Percentiles rank a stretch among this genome's conserved stretches.
phyloP scores from a whole-genome alignment of 2,113 vertebrate species.

The Esox niger region DNA sequence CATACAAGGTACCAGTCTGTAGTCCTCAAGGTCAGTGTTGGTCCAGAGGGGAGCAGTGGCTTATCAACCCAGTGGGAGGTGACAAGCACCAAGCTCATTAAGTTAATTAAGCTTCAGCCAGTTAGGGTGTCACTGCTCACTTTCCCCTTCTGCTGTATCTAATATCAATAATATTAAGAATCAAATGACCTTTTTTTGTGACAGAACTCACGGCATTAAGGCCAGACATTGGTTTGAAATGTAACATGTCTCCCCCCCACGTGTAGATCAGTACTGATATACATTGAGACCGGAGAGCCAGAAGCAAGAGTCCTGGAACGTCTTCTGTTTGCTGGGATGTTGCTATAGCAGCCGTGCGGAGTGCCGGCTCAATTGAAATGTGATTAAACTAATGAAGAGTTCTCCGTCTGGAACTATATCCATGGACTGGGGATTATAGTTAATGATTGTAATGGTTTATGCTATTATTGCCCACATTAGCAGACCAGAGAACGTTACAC shows the following conservation, averaged over 20 bases:
- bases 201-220: constrained; percentile 1
- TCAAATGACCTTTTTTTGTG: background rate
- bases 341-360: constrained; percentile 2
- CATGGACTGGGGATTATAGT: background rate
- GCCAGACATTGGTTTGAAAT: constrained; percentile 2
- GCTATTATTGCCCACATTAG: background rate
- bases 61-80: too few species aligned
- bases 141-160: too few species aligned
- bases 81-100: too few species aligned
- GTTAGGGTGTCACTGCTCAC: too few species aligned
- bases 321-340: too few species aligned
- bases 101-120: too few species aligned
- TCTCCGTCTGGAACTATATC: constrained; percentile 3
- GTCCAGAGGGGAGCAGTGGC: too few species aligned
- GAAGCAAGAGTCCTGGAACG: too few species aligned
- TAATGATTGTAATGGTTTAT: constrained; percentile 11
- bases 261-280: background rate
- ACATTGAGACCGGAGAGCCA: too few species aligned
- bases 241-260: constrained; percentile 3
- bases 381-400: constrained; percentile 2
- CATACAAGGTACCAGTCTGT: too few species aligned
- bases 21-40: too few species aligned
- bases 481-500: background rate
- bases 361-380: background rate
- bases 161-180: too few species aligned